Evolutionary conservation across 2,888 invertebrate genomes (phyloP).

Genomic region (Zaprionus obscuricornis): DNA sequence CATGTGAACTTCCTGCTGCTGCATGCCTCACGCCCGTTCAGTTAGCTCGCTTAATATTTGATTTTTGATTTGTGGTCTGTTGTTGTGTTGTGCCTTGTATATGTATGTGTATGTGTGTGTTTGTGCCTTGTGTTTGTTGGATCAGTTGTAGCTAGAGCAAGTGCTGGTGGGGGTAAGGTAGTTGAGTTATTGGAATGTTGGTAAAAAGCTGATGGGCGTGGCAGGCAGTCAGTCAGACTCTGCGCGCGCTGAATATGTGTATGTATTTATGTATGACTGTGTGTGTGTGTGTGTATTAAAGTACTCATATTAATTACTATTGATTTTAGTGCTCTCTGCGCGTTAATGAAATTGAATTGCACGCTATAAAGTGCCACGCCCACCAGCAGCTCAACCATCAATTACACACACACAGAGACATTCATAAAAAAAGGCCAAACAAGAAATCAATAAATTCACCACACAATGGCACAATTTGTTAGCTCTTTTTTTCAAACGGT

Average conservation of each 20-base stretch:
- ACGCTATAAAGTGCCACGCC: conserved; percentile 55
- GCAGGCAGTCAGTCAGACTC: no score
- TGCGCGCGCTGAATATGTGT: no score
- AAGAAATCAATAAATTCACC: conserved; percentile 66
- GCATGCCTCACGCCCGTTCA: conserved; percentile 31
- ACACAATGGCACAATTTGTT: conserved; percentile 67
- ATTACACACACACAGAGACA: background rate
- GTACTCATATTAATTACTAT: conserved; percentile 78
- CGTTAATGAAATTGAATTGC: conserved; percentile 77
- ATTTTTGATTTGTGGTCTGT: conserved; percentile 75
- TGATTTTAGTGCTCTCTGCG: conserved; percentile 69
- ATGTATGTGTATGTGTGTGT: background rate
- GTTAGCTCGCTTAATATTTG: conserved; percentile 73
- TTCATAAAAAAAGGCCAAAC: conserved; percentile 10
- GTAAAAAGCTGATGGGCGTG: conserved; percentile 23
- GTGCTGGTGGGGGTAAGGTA: background rate
- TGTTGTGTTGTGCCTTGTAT: conserved; percentile 40
- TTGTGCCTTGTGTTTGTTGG: background rate
- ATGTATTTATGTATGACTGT: background rate
- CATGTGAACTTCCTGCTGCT: conserved; percentile 29
- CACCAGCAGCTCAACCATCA: background rate
- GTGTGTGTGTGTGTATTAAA: conserved; percentile 36
- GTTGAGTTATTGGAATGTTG: conserved; percentile 45
- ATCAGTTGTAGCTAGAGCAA: background rate
- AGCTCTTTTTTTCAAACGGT: conserved; percentile 18